Evolutionary conservation across 2,113 vertebrate species (phyloP), one percentile per base, ranked within the genome.

Genomic region (Tachycineta bicolor): DNA sequence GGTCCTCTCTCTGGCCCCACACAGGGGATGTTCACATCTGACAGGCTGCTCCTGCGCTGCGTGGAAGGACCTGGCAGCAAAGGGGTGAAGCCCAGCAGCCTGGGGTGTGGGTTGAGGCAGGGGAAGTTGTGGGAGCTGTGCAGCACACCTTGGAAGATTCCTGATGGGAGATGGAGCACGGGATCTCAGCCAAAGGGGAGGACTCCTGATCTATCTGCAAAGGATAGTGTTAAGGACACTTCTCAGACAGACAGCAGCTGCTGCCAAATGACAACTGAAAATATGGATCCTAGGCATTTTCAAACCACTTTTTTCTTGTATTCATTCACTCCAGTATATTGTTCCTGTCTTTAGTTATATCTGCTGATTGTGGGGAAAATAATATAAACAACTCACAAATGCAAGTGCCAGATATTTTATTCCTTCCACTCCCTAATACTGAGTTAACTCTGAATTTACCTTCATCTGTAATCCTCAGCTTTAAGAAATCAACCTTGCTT

Each of bases 61-160:
- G 3, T 8, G 4, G 44, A 37, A 84, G 88, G 65, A 59, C 22
- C 37, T 67, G 60, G n/a, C 75, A 87, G 55, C 31, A 77, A 17
- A 28, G 24, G 19, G 31, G 13, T 65, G 73, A 89, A 91, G 64
- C 16, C 46, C 53, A 58, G 64, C 1, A 3, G 25, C 55, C 49
- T 2, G 20, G 28, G 8, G 7, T 50, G 28, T 1, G 0, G 29
- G 21, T 0, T 78, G 69, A 55, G 46, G 11, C 1, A 2, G 21
- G 20, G 12, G 26, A 85, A 82, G 39, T 3, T 55, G 65, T 78
- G 82, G 34, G 47, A 59, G 14, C 41, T 62, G 55, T 47, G 70
- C 50, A 79, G 53, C 63, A 19, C 24, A 84, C 24, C 19, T 31
- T 4, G 2, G 68, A 49, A 94, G 34, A 46, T 22, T 85, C 22